These are phyloP conservation scores for Antigone vipio DNA, from an alignment of 2,113 vertebrate species.

Conservation along the genomic window DNA sequence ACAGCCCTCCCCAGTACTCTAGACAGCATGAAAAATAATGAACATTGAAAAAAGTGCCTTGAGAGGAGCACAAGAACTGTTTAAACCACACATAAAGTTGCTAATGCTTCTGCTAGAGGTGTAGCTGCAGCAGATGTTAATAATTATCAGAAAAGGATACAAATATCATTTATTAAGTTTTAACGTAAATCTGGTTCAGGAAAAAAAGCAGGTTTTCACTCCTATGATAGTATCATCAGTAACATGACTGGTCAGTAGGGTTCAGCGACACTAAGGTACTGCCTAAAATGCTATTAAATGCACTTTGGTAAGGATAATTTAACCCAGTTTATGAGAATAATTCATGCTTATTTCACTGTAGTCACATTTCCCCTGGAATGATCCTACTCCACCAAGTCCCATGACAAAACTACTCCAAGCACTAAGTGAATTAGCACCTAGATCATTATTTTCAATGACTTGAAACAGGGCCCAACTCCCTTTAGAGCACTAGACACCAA, in stretches of 20 bases:
- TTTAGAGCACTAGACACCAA: neutral
- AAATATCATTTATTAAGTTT: neutral
- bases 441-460: neutral
- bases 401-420: neutral
- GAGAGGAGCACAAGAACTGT: neutral
- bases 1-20: neutral
- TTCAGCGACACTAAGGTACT: neutral
- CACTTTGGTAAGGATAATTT: neutral
- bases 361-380: neutral
- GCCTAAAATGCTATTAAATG: neutral
- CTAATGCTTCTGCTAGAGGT: neutral
- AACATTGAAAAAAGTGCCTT: neutral
- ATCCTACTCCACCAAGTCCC: neutral
- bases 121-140: neutral
- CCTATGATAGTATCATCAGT: neutral
- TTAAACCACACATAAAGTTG: neutral
- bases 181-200: neutral
- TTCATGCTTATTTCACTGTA: neutral
- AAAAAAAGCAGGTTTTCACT: neutral
- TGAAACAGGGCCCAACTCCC: neutral
- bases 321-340: neutral
- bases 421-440: neutral
- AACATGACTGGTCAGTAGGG: neutral
- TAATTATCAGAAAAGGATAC: neutral
- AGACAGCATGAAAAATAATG: neutral